Percentiles rank a stretch among this genome's conserved stretches.
Evolutionary conservation across 2,797 vertebrate genomes (phyloP).

Genomic region (Rhynchonycteris naso): DNA sequence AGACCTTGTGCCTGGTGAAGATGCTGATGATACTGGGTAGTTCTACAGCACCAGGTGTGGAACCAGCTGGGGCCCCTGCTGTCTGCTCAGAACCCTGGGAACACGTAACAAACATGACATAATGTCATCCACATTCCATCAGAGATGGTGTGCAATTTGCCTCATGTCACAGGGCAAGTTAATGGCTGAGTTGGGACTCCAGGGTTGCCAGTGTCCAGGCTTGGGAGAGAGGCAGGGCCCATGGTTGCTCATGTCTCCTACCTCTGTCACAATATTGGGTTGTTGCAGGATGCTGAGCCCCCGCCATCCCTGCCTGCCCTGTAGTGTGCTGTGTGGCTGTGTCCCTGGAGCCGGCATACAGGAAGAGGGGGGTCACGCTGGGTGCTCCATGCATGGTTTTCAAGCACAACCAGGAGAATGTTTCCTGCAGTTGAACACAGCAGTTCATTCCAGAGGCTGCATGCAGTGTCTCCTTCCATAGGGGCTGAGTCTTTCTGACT

Average conservation of each 20-base stretch:
- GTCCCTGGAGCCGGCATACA: background rate
- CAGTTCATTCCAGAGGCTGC: background rate
- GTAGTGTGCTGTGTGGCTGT: rapidly evolving
- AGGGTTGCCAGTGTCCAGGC: background rate
- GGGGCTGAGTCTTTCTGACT: background rate
- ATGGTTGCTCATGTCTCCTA: background rate
- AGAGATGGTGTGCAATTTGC: background rate
- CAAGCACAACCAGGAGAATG: background rate
- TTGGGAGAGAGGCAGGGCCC: background rate
- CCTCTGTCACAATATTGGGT: background rate
- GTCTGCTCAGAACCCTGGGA: background rate
- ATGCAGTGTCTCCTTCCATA: background rate
- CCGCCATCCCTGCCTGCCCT: background rate
- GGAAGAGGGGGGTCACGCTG: background rate
- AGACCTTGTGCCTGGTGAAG: background rate
- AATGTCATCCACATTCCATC: background rate
- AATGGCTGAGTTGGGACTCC: background rate
- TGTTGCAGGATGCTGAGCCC: background rate
- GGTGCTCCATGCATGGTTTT: background rate
- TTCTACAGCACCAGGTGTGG: background rate
- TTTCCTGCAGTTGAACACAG: background rate
- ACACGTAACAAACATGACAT: no score
- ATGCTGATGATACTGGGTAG: background rate
- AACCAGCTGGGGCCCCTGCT: background rate
- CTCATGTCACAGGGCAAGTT: background rate